phyloP scores from a whole-genome alignment of 2,888 invertebrate genomes.

The Plagodis pulveraria region DNA sequence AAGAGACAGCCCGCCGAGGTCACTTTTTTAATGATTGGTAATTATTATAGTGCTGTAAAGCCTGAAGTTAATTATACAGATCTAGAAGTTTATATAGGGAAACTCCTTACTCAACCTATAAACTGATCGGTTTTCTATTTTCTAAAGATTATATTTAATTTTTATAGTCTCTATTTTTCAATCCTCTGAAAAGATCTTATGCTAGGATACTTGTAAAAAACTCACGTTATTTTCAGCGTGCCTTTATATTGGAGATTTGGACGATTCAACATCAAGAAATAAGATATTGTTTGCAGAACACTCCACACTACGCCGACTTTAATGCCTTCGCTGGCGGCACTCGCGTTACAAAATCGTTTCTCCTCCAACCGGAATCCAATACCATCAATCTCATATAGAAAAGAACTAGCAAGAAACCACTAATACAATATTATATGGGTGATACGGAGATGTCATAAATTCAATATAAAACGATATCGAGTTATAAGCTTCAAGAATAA shows the following conservation, averaged over 20 bases:
- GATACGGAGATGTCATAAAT: conserved; percentile 23
- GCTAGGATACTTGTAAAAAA: too few species aligned
- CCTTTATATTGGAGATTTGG: neutral
- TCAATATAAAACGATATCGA: conserved; percentile 17
- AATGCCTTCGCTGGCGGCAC: conserved; percentile 4
- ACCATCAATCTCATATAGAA: conserved; percentile 6
- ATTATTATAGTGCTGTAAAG: neutral
- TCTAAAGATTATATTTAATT: too few species aligned
- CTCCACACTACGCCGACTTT: conserved; percentile 32
- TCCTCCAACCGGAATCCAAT: conserved; percentile 4
- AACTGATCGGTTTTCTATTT: too few species aligned
- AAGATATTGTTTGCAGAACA: conserved; percentile 62
- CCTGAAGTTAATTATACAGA: neutral
- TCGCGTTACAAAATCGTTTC: conserved; percentile 13
- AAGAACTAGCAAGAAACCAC: conserved; percentile 2
- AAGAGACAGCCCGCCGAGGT: conserved; percentile 11
- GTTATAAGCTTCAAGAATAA: conserved; percentile 15
- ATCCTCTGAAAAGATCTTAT: too few species aligned
- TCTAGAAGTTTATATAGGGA: too few species aligned
- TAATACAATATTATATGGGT: conserved; percentile 21
- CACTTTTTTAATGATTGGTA: conserved; percentile 5
- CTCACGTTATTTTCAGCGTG: too few species aligned
- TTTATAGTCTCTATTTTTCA: too few species aligned
- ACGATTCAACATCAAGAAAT: conserved; percentile 44
- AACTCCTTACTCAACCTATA: too few species aligned